These are phyloP conservation scores for Marcusenius ussheri DNA, from an alignment of 2,113 vertebrate genomes.

Conservation along the genomic window DNA sequence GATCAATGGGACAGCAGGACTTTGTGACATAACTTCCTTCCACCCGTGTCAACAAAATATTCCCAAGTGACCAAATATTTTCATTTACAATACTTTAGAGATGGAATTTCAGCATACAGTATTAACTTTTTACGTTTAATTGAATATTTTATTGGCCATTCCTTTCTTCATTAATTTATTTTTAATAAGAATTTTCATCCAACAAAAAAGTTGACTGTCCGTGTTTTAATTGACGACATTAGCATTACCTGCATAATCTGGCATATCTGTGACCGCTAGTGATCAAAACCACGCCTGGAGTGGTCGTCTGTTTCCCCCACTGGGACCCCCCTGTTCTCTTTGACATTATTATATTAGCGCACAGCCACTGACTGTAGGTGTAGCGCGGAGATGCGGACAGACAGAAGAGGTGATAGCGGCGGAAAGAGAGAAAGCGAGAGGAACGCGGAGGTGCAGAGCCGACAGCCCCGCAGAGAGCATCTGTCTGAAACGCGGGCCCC, in stretches of 20 bases:
- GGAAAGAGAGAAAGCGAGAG: background rate
- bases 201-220: background rate
- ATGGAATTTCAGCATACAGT: background rate
- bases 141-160: background rate
- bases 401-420: background rate
- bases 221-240: background rate
- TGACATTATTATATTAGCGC: background rate
- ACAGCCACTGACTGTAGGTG: background rate
- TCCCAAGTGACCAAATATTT: background rate
- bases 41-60: background rate
- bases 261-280: background rate
- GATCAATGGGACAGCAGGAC: background rate
- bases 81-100: background rate
- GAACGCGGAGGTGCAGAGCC: background rate
- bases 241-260: background rate
- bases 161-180: background rate
- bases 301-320: background rate
- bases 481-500: slow-evolving; percentile 69
- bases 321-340: background rate
- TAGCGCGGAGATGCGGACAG: background rate
- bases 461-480: slow-evolving; percentile 74
- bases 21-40: background rate
- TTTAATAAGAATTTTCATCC: background rate
- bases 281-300: background rate
- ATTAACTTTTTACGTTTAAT: background rate